Evolutionary conservation across 1,140 invertebrate genomes (phyloP), one percentile per base, ranked within the genome.

Genomic region (Xylocopa sonorina): DNA sequence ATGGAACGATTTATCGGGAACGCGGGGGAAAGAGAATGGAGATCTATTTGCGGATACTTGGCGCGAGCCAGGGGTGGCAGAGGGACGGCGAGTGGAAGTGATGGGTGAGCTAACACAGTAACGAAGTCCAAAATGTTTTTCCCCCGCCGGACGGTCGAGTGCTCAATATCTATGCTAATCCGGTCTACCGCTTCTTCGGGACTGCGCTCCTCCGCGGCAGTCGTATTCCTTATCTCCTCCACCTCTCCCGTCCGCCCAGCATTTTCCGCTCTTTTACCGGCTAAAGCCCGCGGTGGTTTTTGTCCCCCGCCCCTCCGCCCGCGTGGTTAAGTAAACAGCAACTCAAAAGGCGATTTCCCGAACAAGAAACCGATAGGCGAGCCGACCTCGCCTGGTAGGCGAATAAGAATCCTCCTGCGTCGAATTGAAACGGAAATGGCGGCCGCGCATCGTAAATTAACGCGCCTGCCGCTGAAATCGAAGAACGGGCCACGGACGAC

Each of bases 101-200:
- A 78, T 78, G 76, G 68, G 55, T 72, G 69, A 32, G 69, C 58
- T 53, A 79, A 73, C 64, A 64, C 48, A 38, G 78, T 78, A 79
- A 77, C 80, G 79, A 82, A 84, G 84, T 87, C 74, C 62, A 85
- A 87, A 88, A 87, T 88, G 80, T 87, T 84, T 84, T 87, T 87
- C 64, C 83, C 66, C 73, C 21, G 50, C 53, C 24, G 79, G 82
- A 72, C 69, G 46, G 58, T 71, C 79, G 79, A 78, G 82, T 81
- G 73, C 77, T 84, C 82, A 87, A 87, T 87, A 87, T 87, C 85
- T 87, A 87, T 87, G 86, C 85, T 87, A 87, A 87, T 87, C 80
- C 80, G 66, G 51, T 67, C 78, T 80, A 72, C 68, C 60, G 72
- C 60, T 84, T 83, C 82, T 87, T 48, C 62, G 43, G 41, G 43